Evolutionary conservation across 2,797 vertebrate genomes (phyloP), one percentile per base, ranked within the genome.

Genomic region (Gymnocypris eckloni): DNA sequence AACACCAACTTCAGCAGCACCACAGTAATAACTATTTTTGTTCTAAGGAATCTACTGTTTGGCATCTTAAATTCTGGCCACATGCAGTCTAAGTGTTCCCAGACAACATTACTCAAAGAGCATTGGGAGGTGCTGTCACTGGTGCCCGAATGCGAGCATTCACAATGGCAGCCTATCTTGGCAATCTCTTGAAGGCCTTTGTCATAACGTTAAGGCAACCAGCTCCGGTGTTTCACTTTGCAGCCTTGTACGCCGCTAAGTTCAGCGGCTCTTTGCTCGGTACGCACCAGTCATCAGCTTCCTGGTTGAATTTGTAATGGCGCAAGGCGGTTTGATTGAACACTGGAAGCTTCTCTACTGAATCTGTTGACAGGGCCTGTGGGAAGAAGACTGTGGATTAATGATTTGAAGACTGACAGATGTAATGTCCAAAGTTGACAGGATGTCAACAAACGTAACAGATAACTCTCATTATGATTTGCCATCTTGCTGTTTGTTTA

Each of bases 261-360:
- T 97, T 95, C 82, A 96, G 94, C 3, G 97, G 96, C 84, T 97
- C 96, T 0, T 94, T 97, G 83, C 96, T 96, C 81, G 97, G 97
- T 13, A 97, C 90, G 0, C 96, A 96, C 97, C 97, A 98, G 88
- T 98, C 97, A 0, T 97, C 97, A 0, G 93, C 97, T 90, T 97
- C 97, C 91, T 96, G 94, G 89, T 90, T 96, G 85, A 95, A 90
- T 91, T 96, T 97, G 92, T 98, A 98, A 93, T 97, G 95, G 41
- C 96, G 94, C 93, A 97, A 94, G 0, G 96, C 96, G 0, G 96
- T 96, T 91, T 96, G 97, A 94, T 97, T 97, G 86, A 96, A 97
- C 76, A 98, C 97, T 0, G 97, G 97, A 83, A 98, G 91, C 43
- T 97, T 93, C 90, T 98, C 97, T 91, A 97, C 96, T 0, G 97